Conservation (phyloP, 2,888 invertebrate species). For the Odontothrips loti region DNA sequence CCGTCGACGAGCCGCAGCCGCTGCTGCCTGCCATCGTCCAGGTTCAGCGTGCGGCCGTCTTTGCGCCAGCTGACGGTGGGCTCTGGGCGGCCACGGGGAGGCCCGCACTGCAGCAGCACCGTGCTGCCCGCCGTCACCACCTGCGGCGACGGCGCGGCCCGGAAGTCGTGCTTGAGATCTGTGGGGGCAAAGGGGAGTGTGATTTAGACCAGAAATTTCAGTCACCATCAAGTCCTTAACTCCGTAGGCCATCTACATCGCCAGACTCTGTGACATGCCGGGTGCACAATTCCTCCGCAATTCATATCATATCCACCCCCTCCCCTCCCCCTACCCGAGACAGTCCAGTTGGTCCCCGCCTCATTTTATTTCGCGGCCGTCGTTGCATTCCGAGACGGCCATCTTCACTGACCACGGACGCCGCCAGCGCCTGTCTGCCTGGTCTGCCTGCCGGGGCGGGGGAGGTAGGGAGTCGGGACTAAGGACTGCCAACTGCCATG, state of each 20-base stretch:
- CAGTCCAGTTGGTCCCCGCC: not conserved
- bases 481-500: too few species aligned
- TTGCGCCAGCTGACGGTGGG: conserved; percentile 83
- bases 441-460: too few species aligned
- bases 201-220: too few species aligned
- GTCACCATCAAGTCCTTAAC: too few species aligned
- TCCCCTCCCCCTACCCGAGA: too few species aligned
- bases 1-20: conserved; percentile 69
- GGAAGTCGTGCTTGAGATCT: conserved; percentile 85
- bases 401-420: not conserved
- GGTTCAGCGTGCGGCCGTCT: conserved; percentile 69
- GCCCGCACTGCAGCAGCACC: conserved; percentile 78
- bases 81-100: conserved; percentile 82
- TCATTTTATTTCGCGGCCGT: not conserved
- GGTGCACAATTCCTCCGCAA: too few species aligned
- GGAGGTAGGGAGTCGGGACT: too few species aligned
- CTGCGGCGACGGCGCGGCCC: conserved; percentile 73
- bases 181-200: conserved; percentile 42
- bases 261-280: too few species aligned
- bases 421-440: too few species aligned
- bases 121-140: conserved; percentile 81
- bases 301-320: too few species aligned
- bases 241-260: too few species aligned
- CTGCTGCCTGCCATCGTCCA: conserved; percentile 64
- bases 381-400: not conserved